Percentiles rank a stretch among this genome's conserved stretches.
phyloP scores from a whole-genome alignment of 2,888 invertebrate genomes.

The Eurytoma californica region DNA sequence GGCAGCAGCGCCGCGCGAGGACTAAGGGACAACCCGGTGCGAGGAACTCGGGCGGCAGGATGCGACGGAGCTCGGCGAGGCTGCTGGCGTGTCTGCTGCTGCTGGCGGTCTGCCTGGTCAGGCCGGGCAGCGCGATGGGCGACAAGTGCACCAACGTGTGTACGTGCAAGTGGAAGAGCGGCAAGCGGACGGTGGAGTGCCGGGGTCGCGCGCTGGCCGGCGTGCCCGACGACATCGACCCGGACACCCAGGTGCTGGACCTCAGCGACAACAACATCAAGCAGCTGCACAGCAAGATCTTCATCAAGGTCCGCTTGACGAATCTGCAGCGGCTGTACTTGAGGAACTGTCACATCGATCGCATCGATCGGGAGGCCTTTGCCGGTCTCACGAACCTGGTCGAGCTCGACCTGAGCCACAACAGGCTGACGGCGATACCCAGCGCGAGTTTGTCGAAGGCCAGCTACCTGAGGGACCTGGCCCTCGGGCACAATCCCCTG shows the following conservation, averaged over 20 bases:
- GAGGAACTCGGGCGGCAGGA: constrained; percentile 8
- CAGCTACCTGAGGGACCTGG: constrained; percentile 88
- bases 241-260: constrained; percentile 93
- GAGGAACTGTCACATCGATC: constrained; percentile 88
- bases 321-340: constrained; percentile 92
- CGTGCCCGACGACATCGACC: constrained; percentile 90
- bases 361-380: constrained; percentile 90
- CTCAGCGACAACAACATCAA: constrained; percentile 91
- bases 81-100: constrained; percentile 16
- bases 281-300: constrained; percentile 88
- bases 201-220: constrained; percentile 88
- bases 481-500: constrained; percentile 88
- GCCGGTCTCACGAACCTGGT: constrained; percentile 91
- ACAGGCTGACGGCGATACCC: constrained; percentile 88
- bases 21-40: neutral
- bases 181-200: constrained; percentile 95
- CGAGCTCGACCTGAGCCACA: constrained; percentile 91
- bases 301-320: constrained; percentile 86
- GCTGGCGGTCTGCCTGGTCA: constrained; percentile 49
- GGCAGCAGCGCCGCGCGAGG: neutral
- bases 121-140: constrained; percentile 63
- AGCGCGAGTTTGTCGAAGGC: constrained; percentile 87
- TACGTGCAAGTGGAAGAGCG: constrained; percentile 95
- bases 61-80: constrained; percentile 12
- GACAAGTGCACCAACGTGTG: constrained; percentile 77